Conservation (phyloP, 2,797 vertebrate genomes). For the Parauchenoglanis ngamensis region DNA sequence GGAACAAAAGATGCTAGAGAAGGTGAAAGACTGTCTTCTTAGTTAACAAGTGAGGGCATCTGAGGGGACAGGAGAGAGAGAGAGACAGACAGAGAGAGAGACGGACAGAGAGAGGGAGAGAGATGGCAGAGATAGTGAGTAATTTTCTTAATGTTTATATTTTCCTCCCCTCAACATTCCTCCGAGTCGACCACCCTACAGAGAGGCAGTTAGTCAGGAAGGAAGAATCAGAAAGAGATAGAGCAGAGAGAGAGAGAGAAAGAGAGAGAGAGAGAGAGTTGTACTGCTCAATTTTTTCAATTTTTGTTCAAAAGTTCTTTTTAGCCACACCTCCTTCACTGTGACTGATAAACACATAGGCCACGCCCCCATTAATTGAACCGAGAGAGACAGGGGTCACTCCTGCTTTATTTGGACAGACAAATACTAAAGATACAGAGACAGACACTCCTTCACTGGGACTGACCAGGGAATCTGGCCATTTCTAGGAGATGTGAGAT, state of each 20-base stretch:
- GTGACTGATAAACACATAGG: background rate
- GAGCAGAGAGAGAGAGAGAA: background rate
- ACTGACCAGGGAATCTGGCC: background rate
- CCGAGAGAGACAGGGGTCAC: background rate
- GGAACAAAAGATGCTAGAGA: background rate
- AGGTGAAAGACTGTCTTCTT: background rate
- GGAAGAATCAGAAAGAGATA: conserved; percentile 22
- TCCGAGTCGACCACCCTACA: background rate
- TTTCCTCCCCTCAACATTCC: conserved; percentile 37
- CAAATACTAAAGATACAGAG: background rate
- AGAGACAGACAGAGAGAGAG: background rate
- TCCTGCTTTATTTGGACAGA: background rate
- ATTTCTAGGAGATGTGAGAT: background rate
- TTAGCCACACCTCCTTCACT: background rate
- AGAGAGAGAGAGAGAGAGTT: background rate
- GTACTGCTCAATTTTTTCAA: too few relatives aligned
- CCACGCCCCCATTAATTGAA: background rate
- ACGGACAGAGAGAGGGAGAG: background rate
- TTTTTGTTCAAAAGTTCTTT: background rate
- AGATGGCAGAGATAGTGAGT: background rate
- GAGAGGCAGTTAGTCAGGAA: conserved; percentile 38
- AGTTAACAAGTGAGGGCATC: background rate
- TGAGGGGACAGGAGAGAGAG: background rate
- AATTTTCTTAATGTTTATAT: conserved; percentile 35
- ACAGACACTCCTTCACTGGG: background rate